Evolutionary conservation across 2,888 invertebrate species (phyloP).

Genomic region (Tenodera sinensis): DNA sequence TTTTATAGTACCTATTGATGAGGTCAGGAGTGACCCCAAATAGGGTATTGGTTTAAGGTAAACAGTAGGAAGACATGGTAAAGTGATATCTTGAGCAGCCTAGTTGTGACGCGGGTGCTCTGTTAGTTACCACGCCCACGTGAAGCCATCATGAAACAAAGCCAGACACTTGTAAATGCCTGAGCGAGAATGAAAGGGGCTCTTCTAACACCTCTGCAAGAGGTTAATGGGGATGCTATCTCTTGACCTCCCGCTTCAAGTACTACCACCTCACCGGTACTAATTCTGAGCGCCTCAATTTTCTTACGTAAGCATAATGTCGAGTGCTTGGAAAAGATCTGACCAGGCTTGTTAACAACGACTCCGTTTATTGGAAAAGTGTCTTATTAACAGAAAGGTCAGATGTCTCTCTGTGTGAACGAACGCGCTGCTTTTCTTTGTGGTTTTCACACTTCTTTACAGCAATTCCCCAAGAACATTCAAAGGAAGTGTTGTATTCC

Average conservation of each 20-base stretch:
- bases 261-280: background rate
- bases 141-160: background rate
- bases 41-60: no score
- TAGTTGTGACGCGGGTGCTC: background rate
- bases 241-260: background rate
- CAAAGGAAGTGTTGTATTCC: no score
- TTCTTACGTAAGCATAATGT: background rate
- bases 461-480: no score
- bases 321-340: background rate
- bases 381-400: no score
- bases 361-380: no score
- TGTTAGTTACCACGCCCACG: background rate
- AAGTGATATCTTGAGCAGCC: background rate
- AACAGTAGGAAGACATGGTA: no score
- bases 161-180: background rate
- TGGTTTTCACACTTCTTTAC: no score
- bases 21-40: no score
- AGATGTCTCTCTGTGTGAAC: no score
- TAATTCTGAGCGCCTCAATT: background rate
- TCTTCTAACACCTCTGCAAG: background rate
- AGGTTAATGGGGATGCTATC: background rate
- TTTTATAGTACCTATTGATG: no score
- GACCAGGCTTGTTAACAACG: background rate
- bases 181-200: background rate
- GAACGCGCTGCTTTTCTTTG: no score